A percentile compares a stretch with the other conserved stretches of the same genome.
These are phyloP conservation scores for Anastatus disparis DNA, from an alignment of 1,140 invertebrate genomes.

Conservation along the genomic window DNA sequence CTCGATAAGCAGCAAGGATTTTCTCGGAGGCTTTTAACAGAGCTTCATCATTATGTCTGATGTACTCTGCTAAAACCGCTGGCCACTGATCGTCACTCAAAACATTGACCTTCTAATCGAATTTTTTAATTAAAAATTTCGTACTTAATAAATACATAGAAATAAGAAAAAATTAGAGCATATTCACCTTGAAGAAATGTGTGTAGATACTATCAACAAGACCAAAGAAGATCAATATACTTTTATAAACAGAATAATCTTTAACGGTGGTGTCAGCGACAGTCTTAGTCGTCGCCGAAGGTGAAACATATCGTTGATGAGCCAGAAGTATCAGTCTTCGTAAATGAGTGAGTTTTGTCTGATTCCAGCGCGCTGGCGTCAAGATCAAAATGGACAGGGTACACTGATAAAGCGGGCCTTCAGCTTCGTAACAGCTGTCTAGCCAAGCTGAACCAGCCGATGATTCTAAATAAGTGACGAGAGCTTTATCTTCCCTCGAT, in stretches of 20 bases:
- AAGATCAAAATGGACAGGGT: constrained; percentile 84
- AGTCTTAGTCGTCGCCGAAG: constrained; percentile 67
- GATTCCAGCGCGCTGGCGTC: constrained; percentile 77
- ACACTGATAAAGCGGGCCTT: constrained; percentile 88
- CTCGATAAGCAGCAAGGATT: constrained; percentile 83
- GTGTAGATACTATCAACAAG: constrained; percentile 82
- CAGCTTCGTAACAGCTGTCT: constrained; percentile 87
- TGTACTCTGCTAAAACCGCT: constrained; percentile 88
- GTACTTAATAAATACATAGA: neutral
- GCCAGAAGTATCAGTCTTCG: constrained; percentile 81
- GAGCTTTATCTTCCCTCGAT: constrained; percentile 77
- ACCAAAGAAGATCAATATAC: constrained; percentile 85
- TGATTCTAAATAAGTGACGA: constrained; percentile 76
- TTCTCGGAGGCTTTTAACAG: constrained; percentile 88
- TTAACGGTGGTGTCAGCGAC: constrained; percentile 70
- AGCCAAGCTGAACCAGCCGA: constrained; percentile 72
- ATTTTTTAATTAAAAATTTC: neutral
- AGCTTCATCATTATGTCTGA: constrained; percentile 91
- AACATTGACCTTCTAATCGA: constrained; percentile 79
- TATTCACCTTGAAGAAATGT: constrained; percentile 77
- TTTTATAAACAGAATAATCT: constrained; percentile 87
- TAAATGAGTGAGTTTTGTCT: constrained; percentile 76
- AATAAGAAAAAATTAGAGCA: neutral
- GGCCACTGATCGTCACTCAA: constrained; percentile 87
- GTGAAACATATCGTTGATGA: constrained; percentile 77